Base-by-base conservation (phyloP, 2,888 invertebrate genomes). In the Osmoderma eremita region DNA sequence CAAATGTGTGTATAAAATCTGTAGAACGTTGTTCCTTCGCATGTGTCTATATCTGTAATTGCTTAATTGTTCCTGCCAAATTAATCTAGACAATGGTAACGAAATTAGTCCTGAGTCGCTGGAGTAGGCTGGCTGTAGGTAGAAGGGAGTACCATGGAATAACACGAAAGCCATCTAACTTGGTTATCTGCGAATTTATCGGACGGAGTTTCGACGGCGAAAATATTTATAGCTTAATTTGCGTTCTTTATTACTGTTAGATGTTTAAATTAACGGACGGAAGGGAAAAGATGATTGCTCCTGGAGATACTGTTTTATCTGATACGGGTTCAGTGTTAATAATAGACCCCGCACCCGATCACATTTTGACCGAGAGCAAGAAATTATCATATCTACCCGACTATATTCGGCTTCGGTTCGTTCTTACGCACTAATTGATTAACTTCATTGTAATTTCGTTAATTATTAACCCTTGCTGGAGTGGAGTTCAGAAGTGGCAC, bases 201-300 rank as follows among this genome's bases (percentile, higher is more conserved):
- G 78, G 75, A 75, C 74, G 45, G 75, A 78, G 76, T 78, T 81
- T 81, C 79, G 79, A 80, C 79, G 78, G 76, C 69, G 73, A 74
- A 78, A 78, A 78, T 81, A 80, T 81, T 80, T 81, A 81, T 81
- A 74, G 78, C 76, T 78, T 78, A 79, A 79, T 79, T 79, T 77
- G 74, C 75, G 76, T 79, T 77, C 78, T 79, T 79, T 78, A 78
- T 78, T 78, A 76, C 75, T 70, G 68, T 63, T 65, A 73, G 75
- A 76, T 76, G 77, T 78, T 78, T 75, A 78, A 77, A 78, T 77
- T 76, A 77, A 76, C 74, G 71, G 67, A 76, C 74, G 71, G 67
- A 49, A 66, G 71, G 56, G 42, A 56, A 69, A 71, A 68, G 71
- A 69, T 70, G 70, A 70, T 71, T 67, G 68, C 67, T 69, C 67